A percentile compares a stretch with the other conserved stretches of the same genome.
Conservation (phyloP, 2,113 vertebrate genomes). For the Pogona vitticeps region DNA sequence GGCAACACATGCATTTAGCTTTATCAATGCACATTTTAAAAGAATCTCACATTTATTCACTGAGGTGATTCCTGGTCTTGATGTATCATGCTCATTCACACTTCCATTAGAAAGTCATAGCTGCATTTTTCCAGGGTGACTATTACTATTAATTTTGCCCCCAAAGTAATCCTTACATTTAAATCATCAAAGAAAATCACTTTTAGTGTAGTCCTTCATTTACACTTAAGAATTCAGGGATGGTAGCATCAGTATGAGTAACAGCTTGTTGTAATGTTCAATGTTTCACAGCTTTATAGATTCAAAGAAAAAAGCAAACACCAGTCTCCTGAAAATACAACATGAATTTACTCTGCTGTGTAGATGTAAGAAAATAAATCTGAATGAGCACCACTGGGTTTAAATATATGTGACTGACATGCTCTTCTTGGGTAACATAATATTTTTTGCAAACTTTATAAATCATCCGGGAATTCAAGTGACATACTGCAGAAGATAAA, state of each 20-base stretch:
- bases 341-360: neutral
- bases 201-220: neutral
- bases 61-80: constrained; percentile 43
- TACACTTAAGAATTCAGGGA: neutral
- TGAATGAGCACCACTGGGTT: constrained; percentile 3
- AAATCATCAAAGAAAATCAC: constrained; percentile 48
- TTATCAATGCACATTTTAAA: constrained; percentile 33
- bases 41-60: constrained; percentile 54
- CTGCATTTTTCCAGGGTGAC: constrained; percentile 48
- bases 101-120: constrained; percentile 56
- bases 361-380: constrained; percentile 4
- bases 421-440: constrained; percentile 34
- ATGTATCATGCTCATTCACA: constrained; percentile 48
- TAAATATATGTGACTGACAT: constrained; percentile 47
- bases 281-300: neutral
- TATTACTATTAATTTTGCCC: constrained; percentile 59
- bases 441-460: constrained; percentile 41
- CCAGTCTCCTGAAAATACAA: neutral
- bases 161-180: constrained; percentile 26
- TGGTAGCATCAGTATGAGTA: neutral
- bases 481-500: constrained; percentile 40
- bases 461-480: constrained; percentile 41
- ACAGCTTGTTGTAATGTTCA: neutral
- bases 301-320: neutral
- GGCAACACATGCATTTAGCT: no score